Evolutionary conservation across 2,113 vertebrate genomes (phyloP), one percentile per base, ranked within the genome.

Genomic region (Cyrtonyx montezumae): DNA sequence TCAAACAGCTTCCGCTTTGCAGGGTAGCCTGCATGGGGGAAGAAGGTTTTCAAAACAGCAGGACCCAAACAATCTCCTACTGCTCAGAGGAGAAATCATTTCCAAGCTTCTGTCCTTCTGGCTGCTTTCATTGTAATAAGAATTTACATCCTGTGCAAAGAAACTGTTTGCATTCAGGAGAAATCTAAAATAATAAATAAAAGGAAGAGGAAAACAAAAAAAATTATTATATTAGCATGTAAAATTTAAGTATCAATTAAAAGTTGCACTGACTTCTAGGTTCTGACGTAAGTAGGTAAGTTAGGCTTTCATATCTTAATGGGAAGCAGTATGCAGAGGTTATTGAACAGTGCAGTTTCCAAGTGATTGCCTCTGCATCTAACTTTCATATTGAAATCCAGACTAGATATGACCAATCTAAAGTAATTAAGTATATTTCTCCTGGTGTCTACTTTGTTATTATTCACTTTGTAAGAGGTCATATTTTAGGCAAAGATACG

Each of bases 21-120:
- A 87, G 96, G 97, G 96, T 96, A 95, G 97, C 94, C 91, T 95
- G 92, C 93, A 7, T 96, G 87, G 95, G 96, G 87, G 93, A 95
- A 96, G 96, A 97, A 96, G 96, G 95, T 98, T 98, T 98, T 97
- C 94, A 95, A 97, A 98, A 98, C 98, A 98, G 96, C 97, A 97
- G 97, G 98, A 97, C 97, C 94, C 32, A 36, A 97, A 96, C 97
- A 97, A 93, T 95, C 94, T 97, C 98, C 97, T 97, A 96, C 97
- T 97, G 97, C 94, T 98, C 88, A 88, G 96, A 96, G 96, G 95
- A 93, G 93, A 96, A 97, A 97, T 97, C 10, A 96, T 97, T 98
- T 98, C 97, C 97, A 97, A 97, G 96, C 96, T 97, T 97, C 97
- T 97, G 97, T 97, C 97, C 96, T 97, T 95, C 97, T 98, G 97